Conservation (phyloP, 1,140 invertebrate species). For the Drosophila ercepeae region DNA sequence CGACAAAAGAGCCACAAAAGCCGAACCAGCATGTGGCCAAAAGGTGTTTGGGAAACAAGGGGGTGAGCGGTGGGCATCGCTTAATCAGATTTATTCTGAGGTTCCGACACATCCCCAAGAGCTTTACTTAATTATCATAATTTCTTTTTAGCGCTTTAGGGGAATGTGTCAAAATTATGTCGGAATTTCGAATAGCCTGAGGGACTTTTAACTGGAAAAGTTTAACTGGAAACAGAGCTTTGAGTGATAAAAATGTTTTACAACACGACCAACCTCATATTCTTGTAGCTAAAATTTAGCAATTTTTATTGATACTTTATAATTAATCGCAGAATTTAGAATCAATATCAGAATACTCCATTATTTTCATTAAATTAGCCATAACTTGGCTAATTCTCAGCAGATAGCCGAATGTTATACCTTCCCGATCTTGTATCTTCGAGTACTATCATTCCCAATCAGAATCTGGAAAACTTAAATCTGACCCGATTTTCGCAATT, state of each 20-base stretch:
- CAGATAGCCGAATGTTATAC: too few species aligned
- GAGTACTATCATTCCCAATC: too few species aligned
- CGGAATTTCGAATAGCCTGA: neutral
- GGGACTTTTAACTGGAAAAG: slow-evolving; percentile 7
- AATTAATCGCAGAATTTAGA: too few species aligned
- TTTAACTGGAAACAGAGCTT: slow-evolving; percentile 6
- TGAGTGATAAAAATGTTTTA: neutral
- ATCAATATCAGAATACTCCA: too few species aligned
- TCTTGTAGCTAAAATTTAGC: too few species aligned
- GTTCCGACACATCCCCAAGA: slow-evolving; percentile 38
- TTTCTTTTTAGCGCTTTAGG: slow-evolving; percentile 56
- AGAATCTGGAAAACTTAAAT: too few species aligned
- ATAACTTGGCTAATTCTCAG: too few species aligned
- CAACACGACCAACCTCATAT: too few species aligned
- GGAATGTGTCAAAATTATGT: slow-evolving; percentile 18
- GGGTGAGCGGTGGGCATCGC: neutral
- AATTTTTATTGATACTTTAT: too few species aligned
- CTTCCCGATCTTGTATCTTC: too few species aligned
- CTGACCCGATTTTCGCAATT: too few species aligned
- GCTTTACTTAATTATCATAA: slow-evolving; percentile 69
- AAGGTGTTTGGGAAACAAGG: neutral
- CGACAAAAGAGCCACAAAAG: slow-evolving; percentile 60
- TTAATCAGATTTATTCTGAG: slow-evolving; percentile 67
- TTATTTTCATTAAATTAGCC: too few species aligned
- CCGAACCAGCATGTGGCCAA: slow-evolving; percentile 29